A percentile compares a stretch with the other conserved stretches of the same genome.
These are phyloP conservation scores for Malurus leucopterus DNA, from an alignment of 2,797 vertebrate species.

Conservation along the genomic window DNA sequence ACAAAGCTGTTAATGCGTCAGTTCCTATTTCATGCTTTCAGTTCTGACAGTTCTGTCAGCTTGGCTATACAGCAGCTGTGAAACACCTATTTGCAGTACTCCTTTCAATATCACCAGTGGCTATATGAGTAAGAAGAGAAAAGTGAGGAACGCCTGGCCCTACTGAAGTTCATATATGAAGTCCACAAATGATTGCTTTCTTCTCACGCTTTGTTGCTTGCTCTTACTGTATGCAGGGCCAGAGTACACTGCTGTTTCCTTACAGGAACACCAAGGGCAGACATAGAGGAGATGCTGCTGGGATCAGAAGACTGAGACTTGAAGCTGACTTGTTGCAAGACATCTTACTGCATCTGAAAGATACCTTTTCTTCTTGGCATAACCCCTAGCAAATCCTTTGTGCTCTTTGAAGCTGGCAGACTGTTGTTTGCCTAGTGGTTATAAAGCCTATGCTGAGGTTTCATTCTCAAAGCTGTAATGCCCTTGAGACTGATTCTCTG, in stretches of 20 bases:
- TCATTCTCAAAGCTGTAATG: neutral
- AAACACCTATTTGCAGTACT: neutral
- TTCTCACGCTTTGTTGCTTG: neutral
- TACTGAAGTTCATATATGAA: neutral
- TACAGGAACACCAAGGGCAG: neutral
- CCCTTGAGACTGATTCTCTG: neutral
- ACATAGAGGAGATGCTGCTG: neutral
- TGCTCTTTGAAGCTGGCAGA: neutral
- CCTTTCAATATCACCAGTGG: neutral
- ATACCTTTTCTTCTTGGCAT: neutral
- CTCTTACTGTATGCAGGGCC: neutral
- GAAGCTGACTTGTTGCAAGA: neutral
- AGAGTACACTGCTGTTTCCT: neutral
- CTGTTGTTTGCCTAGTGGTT: conserved; percentile 13
- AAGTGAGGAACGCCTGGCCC: neutral
- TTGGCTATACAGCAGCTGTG: neutral
- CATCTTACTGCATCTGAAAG: neutral
- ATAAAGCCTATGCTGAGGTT: neutral
- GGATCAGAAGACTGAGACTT: neutral
- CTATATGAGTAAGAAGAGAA: neutral
- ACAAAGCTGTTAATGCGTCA: neutral
- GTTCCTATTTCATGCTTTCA: neutral
- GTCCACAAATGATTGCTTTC: neutral
- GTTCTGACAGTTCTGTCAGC: neutral
- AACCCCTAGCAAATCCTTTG: neutral